phyloP scores from a whole-genome alignment of 2,888 invertebrate genomes.

The Ligdia adustata region DNA sequence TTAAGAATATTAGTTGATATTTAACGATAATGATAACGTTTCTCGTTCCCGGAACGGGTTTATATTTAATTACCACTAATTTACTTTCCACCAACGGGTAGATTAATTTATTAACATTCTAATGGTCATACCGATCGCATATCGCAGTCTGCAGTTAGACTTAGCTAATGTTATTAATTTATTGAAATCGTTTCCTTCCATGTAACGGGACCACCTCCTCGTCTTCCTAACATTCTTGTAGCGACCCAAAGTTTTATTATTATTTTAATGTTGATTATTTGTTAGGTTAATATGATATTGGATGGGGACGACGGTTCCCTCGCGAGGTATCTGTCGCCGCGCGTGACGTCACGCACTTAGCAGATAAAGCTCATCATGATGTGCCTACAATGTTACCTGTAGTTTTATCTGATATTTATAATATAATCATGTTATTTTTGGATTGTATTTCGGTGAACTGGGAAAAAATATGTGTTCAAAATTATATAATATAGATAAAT shows the following conservation, averaged over 20 bases:
- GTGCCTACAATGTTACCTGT: constrained; percentile 84
- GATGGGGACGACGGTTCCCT: no score
- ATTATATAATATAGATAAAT: constrained; percentile 64
- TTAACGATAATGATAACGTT: constrained; percentile 42
- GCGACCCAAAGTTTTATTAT: constrained; percentile 76
- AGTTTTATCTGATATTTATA: constrained; percentile 69
- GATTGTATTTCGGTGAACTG: constrained; percentile 65
- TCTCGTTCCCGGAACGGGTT: constrained; percentile 38
- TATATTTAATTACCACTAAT: constrained; percentile 37
- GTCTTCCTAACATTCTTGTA: constrained; percentile 75
- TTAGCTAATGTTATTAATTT: constrained; percentile 61
- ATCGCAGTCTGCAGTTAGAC: constrained; percentile 29
- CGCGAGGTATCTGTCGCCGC: no score
- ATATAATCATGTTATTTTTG: constrained; percentile 60
- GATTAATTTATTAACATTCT: constrained; percentile 43
- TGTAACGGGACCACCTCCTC: constrained; percentile 68
- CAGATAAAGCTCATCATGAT: constrained; percentile 76
- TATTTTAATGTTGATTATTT: constrained; percentile 74
- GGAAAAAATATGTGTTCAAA: constrained; percentile 79
- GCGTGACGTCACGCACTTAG: constrained; percentile 38
- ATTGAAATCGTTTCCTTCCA: constrained; percentile 52
- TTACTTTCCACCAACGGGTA: constrained; percentile 51
- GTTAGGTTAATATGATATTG: constrained; percentile 57
- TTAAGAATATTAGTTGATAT: constrained; percentile 65
- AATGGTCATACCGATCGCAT: constrained; percentile 30